These are phyloP conservation scores for Daphoenositta chrysoptera DNA, from an alignment of 2,113 vertebrate species.

Conservation along the genomic window DNA sequence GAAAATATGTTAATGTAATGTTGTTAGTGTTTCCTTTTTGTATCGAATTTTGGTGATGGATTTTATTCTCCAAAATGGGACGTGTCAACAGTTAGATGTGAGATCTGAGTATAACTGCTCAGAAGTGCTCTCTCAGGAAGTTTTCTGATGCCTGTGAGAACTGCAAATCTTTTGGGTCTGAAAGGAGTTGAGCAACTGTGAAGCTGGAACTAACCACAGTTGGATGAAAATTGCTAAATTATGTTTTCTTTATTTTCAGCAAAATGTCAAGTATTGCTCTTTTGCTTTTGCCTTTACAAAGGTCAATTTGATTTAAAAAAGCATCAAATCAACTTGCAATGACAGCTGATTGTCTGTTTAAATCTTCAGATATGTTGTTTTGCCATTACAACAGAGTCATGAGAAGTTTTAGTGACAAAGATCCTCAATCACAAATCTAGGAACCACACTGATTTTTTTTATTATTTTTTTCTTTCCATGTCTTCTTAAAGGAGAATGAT, in stretches of 20 bases:
- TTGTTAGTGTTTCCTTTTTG: background rate
- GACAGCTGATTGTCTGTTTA: constrained; percentile 43
- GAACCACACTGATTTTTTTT: background rate
- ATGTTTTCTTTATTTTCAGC: constrained; percentile 63
- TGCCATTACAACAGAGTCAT: constrained; percentile 15
- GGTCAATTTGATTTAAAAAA: constrained; percentile 48
- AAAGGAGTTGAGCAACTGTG: constrained; percentile 63
- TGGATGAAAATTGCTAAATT: constrained; percentile 59
- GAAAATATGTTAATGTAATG: background rate
- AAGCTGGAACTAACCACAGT: constrained; percentile 8
- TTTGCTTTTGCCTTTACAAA: constrained; percentile 68
- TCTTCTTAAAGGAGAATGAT: background rate
- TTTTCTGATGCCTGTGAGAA: constrained; percentile 19
- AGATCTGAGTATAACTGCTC: background rate
- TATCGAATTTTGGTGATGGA: background rate
- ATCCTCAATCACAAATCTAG: background rate
- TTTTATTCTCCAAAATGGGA: background rate
- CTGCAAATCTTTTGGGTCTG: constrained; percentile 46
- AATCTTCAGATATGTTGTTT: constrained; percentile 48
- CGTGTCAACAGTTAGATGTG: constrained; percentile 23
- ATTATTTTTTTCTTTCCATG: background rate
- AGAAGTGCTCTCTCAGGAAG: constrained; percentile 9
- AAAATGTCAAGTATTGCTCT: constrained; percentile 69
- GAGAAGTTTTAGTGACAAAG: constrained; percentile 22
- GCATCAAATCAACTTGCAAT: background rate